Base-by-base conservation (phyloP, 2,113 vertebrate genomes). In the Menidia beryllina region DNA sequence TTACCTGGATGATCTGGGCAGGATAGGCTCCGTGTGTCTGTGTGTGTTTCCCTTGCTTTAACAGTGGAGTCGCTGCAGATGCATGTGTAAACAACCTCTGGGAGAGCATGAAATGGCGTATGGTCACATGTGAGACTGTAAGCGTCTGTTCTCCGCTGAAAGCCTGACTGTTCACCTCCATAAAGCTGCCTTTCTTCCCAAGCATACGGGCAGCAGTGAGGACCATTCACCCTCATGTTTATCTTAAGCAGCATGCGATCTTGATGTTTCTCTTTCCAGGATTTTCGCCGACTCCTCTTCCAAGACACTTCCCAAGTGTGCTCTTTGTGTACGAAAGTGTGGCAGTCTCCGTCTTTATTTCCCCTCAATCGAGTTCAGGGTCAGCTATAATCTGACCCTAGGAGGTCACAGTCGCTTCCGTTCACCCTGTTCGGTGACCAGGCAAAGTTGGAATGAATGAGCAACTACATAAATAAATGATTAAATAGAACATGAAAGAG, bases 111-210 rank as follows among this genome's bases (percentile, higher is more conserved):
- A 71, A 80, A 69, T 69, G 68, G 53, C n/a, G 49, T 41, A 69
- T 69, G 67, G 59, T 41, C 75, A n/a, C n/a, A 61, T 75, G 79
- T 56, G 62, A 69, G 70, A 86, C 90, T 87, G 85, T 80, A 75
- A 81, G 79, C 82, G 69, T 75, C 75, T 88, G 85, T 87, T 89
- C 78, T 64, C 34, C 61, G 53, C 70, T 89, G 80, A 93, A 93
- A 93, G 88, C 79, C 68, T 72, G 67, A 75, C 81, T 92, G 89
- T 93, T 88, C 82, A 61, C 75, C 51, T 86, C 56, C 62, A 93
- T 88, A 91, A 93, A 81, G 93, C 77, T 19, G 51, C 58, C 91
- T 88, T 92, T 93, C 84, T 91, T 84, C 43, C 56, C 47, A 58
- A 36, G 69, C 67, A 61, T 81, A 76, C 69, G 52, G 61, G 79